Percentiles rank a stretch among this genome's conserved stretches.
Evolutionary conservation across 2,113 vertebrate genomes (phyloP).

Genomic region (Chamaetylas fuelleborni): DNA sequence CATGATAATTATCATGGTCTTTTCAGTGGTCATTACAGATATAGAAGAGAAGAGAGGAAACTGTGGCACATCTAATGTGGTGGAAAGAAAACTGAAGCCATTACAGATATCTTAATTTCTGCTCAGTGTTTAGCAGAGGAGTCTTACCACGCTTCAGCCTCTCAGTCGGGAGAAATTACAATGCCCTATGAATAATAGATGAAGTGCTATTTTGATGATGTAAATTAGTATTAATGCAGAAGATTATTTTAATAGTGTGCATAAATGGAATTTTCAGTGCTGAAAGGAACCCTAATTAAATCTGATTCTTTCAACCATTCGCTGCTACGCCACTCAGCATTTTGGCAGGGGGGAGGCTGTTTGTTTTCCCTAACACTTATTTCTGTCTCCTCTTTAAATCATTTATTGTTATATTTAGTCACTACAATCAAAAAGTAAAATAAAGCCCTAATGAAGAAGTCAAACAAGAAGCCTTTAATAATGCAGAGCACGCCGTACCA

Average conservation of each 20-base stretch:
- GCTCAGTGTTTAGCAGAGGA: slow-evolving; percentile 24
- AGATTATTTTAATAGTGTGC: slow-evolving; percentile 68
- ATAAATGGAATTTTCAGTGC: slow-evolving; percentile 59
- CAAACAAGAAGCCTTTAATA: slow-evolving; percentile 49
- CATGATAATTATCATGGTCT: background rate
- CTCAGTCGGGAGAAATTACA: slow-evolving; percentile 58
- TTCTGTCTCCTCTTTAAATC: slow-evolving; percentile 58
- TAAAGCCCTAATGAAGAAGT: slow-evolving; percentile 52
- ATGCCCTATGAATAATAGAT: slow-evolving; percentile 68
- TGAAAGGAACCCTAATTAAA: slow-evolving; percentile 63
- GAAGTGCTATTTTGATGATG: slow-evolving; percentile 68
- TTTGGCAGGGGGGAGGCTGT: slow-evolving; percentile 45
- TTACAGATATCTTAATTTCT: slow-evolving; percentile 51
- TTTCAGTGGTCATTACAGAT: background rate
- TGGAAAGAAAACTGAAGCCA: background rate
- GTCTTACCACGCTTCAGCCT: slow-evolving; percentile 14
- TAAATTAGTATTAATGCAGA: slow-evolving; percentile 68
- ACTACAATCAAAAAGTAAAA: slow-evolving; percentile 56
- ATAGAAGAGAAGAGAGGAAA: background rate
- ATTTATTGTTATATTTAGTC: slow-evolving; percentile 67
- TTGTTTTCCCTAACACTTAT: slow-evolving; percentile 55
- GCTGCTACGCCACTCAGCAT: background rate
- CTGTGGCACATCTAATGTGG: background rate
- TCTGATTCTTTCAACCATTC: slow-evolving; percentile 56
- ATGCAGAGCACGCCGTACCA: background rate